Evolutionary conservation across 2,888 invertebrate genomes (phyloP), one percentile per base, ranked within the genome.

Genomic region (Dasypolia templi): DNA sequence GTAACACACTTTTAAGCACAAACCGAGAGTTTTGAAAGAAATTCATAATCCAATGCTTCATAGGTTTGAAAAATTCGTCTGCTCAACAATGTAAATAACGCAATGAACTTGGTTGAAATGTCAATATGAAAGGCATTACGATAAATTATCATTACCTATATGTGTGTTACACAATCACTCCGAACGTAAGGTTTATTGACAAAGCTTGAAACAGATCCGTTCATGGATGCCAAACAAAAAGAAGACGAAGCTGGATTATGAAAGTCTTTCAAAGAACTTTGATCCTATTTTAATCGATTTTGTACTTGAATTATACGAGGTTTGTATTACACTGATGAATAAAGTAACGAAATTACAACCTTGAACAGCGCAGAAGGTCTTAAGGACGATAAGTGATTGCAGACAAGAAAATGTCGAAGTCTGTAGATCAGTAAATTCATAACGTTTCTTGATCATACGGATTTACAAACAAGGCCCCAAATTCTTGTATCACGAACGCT

Each of bases 401-500:
- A 72, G 55, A 56, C 46, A 14, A 59, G 59, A 72, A 78, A 70
- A 32, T 53, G n/a, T 53, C 39, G 4, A 70, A 46, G 51, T 17
- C 39, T 32, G 12, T 26, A 19, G 9, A 12, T 1, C 17, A 42
- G 14, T 72, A 77, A 64, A 56, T 61, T 76, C 61, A 55, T 71
- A 58, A 58, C 46, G 44, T 56, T 55, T 17, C 17, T 19, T 77
- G 46, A 44, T 55, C 29, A 56, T 69, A 32, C 3, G 14, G 72
- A 62, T 66, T 65, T 17, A 35, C 39, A 83, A 66, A 55, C 29
- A 67, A 64, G 64, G 26, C 42, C 51, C 61, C 49, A 69, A 83
- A 67, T 72, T 68, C 64, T 44, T 26, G 56, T 39, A 49, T 51
- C 59, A 58, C 61, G 49, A 77, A 68, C 61, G 35, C 39, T n/a